phyloP scores from a whole-genome alignment of 1,140 invertebrate genomes.

The Pissodes strobi region DNA sequence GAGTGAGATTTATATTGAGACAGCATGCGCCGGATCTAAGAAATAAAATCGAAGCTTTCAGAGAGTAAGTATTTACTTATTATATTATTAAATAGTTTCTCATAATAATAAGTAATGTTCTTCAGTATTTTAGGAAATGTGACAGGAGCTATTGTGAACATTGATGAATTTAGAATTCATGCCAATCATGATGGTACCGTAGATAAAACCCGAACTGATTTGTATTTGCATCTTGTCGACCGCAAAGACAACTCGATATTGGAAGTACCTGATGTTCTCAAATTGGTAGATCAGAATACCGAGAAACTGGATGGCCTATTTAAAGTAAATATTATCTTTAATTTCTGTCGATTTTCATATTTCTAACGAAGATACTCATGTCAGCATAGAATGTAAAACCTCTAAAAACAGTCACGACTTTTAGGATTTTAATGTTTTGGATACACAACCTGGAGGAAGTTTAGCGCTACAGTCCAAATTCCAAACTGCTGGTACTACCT shows the following conservation, averaged over 20 bases:
- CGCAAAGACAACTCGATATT: conserved; percentile 87
- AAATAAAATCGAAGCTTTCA: conserved; percentile 75
- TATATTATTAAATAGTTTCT: no score
- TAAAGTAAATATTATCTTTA: no score
- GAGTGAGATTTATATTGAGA: conserved; percentile 88
- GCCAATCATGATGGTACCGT: conserved; percentile 90
- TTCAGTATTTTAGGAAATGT: conserved; percentile 77
- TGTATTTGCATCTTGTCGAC: conserved; percentile 92
- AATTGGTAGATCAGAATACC: conserved; percentile 88
- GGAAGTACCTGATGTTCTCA: conserved; percentile 81
- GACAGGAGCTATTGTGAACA: conserved; percentile 88
- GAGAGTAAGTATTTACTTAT: conserved; percentile 82
- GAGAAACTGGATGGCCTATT: conserved; percentile 86
- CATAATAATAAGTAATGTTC: no score
- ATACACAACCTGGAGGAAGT: conserved; percentile 80
- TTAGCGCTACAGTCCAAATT: conserved; percentile 59
- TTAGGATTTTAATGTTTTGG: conserved; percentile 84
- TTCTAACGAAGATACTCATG: no score
- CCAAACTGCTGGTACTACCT: conserved; percentile 60
- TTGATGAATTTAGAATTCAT: conserved; percentile 91
- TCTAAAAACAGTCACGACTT: conserved; percentile 29
- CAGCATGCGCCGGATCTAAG: conserved; percentile 85
- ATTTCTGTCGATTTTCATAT: no score
- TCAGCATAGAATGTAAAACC: no score
- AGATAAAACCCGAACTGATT: conserved; percentile 91